Evolutionary conservation across 2,888 invertebrate genomes (phyloP).

Genomic region (Holacanthella duospinosa): DNA sequence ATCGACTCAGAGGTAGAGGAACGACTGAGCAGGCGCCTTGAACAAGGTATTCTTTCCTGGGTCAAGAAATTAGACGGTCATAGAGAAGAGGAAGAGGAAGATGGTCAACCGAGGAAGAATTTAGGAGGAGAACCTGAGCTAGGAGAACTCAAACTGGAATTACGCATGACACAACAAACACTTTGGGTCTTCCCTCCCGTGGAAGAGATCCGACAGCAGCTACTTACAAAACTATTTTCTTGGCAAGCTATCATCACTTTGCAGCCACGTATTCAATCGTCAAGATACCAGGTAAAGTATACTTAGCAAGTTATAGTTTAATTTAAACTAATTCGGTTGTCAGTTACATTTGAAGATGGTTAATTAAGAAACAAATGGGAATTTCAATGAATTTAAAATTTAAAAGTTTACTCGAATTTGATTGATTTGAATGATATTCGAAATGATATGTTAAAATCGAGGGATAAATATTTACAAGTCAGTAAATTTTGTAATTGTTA

Average conservation of each 20-base stretch:
- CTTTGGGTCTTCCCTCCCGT: constrained; percentile 94
- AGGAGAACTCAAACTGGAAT: constrained; percentile 85
- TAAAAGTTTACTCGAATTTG: no score
- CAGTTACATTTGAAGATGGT: no score
- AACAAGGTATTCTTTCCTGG: constrained; percentile 96
- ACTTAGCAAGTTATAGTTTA: no score
- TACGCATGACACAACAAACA: constrained; percentile 94
- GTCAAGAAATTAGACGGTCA: constrained; percentile 75
- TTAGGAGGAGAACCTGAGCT: constrained; percentile 91
- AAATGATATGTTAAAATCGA: no score
- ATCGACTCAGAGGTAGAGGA: constrained; percentile 95
- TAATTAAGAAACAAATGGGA: no score
- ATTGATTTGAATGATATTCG: no score
- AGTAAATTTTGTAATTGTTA: neutral
- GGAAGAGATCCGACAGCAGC: constrained; percentile 89
- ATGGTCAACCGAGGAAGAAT: constrained; percentile 65
- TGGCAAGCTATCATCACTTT: constrained; percentile 98
- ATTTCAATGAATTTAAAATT: no score
- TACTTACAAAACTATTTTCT: constrained; percentile 93
- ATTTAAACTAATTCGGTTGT: no score
- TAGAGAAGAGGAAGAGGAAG: constrained; percentile 74
- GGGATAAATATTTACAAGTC: no score
- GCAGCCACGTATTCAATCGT: constrained; percentile 87
- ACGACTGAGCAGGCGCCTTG: constrained; percentile 79
- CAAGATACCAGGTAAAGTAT: constrained; percentile 56